Base-by-base conservation (phyloP, 2,888 invertebrate genomes). In the Neoascia interrupta region DNA sequence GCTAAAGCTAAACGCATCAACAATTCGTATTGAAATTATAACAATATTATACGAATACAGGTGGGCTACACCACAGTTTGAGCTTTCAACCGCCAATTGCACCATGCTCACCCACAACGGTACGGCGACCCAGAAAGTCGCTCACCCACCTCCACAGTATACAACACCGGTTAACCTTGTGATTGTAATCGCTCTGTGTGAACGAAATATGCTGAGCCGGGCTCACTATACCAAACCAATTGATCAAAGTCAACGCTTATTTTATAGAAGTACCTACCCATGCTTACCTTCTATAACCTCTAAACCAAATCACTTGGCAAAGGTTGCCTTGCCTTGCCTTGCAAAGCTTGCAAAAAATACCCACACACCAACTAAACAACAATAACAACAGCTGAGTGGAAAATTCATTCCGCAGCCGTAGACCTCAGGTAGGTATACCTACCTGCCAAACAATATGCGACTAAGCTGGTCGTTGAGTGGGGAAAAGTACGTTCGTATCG, bases 131-230 rank as follows among this genome's bases (percentile, higher is more conserved):
- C 49, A 47, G 18, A 70, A 70, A 69, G 61, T 47, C 13, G 64
- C 64, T 76, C 64, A 60, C 63, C 64, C 45, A 72, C 58, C 64
- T 23, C 6, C 16, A 51, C 11, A n/a, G n/a, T n/a, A n/a, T n/a
- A n/a, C n/a, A 31, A 34, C 18, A 58, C 49, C 56, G 15, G 76
- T 72, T 76, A 64, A 45, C 79, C 73, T 68, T 79, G 79, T 8
- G 5, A 8, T 8, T 26, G 26, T 6, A n/a, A 31, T 31, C 31
- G 31, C 31, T 31, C 31, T 5, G 31, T 31, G 23, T 15, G 15
- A 36, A 19, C 31, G 5, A 58, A 28, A 37, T n/a, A n/a, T 34
- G 34, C 26, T 53, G 31, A 76, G 28, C 58, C 56, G 18, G 19
- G 61, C 69, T 60, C 60, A 39, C 26, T 19, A 58, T n/a, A n/a